Base-by-base conservation (phyloP, 64 coral and sea anemone species). In the Catalaphyllia jardinei region DNA sequence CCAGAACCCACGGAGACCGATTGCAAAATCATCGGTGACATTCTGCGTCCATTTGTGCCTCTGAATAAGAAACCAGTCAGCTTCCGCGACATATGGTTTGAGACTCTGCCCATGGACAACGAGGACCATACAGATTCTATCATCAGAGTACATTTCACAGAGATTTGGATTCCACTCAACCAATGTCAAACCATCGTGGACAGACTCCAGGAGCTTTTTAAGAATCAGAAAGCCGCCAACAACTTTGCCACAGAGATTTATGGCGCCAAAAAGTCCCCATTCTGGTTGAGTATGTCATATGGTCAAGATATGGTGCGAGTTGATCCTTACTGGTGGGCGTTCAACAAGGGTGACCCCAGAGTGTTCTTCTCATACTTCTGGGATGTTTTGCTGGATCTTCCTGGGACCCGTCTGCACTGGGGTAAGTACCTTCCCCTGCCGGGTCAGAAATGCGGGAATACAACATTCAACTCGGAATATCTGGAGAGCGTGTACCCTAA, bases 201-300 rank as follows among this genome's bases (percentile, higher is more conserved):
- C 13, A 92, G 73, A 62, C 89, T 95, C 16, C 55, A 89, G 16
- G 22, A 78, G 5, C 61, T 94, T 24, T 94, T 94, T 57, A 28
- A 89, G 54, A 82, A 90, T 51, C 89, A 89, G 31, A 78, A 92
- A 75, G 79, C 61, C 4, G 80, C 79, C 9, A 65, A 65, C 19
- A 92, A 92, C 73, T 92, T 95, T 64, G 85, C 89, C 73, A 92
- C 86, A 0, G 94, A 95, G 62, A 95, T 95, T 29, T 95, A 95
- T 29, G 72, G 71, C 61, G 94, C 94, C 29, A 95, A 95, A 17
- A 3, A 82, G 12, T 86, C 94, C 20, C 89, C 89, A 2, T 95
- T 95, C 52, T 95, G 94, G 94, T 33, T 94, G 67, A 80, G 74
- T 57, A 94, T 94, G 93, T 87, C 93, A 8, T 88, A 94, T 71